Evolutionary conservation across 2,113 vertebrate species (phyloP).

Genomic region (Leptocoma aspasia): DNA sequence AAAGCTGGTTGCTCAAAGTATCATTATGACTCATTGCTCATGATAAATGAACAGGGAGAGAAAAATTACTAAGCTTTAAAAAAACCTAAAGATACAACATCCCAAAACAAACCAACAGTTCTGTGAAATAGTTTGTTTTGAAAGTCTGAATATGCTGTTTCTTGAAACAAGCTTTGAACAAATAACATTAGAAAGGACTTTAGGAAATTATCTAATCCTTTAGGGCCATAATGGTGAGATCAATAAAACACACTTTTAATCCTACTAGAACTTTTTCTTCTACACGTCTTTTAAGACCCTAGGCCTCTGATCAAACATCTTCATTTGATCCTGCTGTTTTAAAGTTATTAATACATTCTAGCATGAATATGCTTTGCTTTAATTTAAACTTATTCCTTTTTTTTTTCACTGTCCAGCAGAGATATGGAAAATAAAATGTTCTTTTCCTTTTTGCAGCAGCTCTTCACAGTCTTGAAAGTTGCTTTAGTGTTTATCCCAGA

Average conservation of each 20-base stretch:
- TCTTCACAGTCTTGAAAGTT: background rate
- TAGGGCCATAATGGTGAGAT: background rate
- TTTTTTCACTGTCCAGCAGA: background rate
- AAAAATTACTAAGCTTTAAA: background rate
- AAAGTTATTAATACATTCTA: background rate
- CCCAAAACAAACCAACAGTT: background rate
- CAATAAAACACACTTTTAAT: background rate
- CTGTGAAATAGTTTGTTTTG: background rate
- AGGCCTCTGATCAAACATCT: background rate
- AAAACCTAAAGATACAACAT: background rate
- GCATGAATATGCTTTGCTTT: background rate
- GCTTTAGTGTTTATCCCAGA: background rate
- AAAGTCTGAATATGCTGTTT: background rate
- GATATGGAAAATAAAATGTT: background rate
- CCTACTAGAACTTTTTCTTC: background rate
- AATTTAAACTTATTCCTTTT: background rate
- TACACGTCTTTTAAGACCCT: background rate
- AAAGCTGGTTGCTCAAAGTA: background rate
- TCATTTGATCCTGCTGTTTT: background rate
- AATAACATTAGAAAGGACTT: background rate
- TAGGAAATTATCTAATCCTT: background rate
- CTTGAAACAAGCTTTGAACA: background rate
- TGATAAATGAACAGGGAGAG: background rate
- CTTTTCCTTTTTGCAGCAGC: background rate
- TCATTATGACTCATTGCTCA: background rate